Base-by-base conservation (phyloP, 2,113 vertebrate species). In the Psettodes erumei region DNA sequence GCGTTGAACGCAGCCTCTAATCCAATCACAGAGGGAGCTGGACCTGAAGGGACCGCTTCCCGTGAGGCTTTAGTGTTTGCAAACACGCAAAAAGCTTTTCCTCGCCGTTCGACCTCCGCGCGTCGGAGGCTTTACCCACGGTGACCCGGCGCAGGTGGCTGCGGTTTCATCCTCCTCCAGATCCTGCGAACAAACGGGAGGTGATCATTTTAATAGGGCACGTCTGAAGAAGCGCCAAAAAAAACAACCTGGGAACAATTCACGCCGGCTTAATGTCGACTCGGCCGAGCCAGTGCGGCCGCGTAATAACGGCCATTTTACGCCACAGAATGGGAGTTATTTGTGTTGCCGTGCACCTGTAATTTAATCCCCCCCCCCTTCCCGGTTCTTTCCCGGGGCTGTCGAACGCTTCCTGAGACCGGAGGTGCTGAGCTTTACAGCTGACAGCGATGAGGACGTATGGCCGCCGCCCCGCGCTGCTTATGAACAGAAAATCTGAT, bases 341-440 rank as follows among this genome's bases (percentile, higher is more conserved):
- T 43, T 56, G 74, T 72, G 79, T 83, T 54, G 23, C 54, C n/a
- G 42, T 88, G 59, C 79, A 90, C 73, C 83, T 88, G 82, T 75
- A 73, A 73, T 64, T 53, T 30, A 40, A 28, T 33, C 58, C 40
- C 19, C 51, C 3, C 3, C 16, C 13, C 6, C 48, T 32, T 7
- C 47, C 18, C 32, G 35, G 47, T 16, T 25, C 37, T 67, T 19
- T 78, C 19, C 68, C 82, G 67, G 50, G 60, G 64, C 79, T 68
- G 68, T 79, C 86, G 68, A 65, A 33, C 28, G 8, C 23, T 59
- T 5, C 69, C 32, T 19, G 70, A 79, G 70, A 76, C 48, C 32
- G 28, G 54, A 65, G 75, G n/a, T n/a, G n/a, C 61, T 40, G 42
- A 19, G 16, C 19, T 2, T 73, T 45, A 56, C 68, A 43, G 33